Percentiles rank a stretch among this genome's conserved stretches.
phyloP scores from a whole-genome alignment of 2,113 vertebrate species.

The Ictidomys tridecemlineatus region DNA sequence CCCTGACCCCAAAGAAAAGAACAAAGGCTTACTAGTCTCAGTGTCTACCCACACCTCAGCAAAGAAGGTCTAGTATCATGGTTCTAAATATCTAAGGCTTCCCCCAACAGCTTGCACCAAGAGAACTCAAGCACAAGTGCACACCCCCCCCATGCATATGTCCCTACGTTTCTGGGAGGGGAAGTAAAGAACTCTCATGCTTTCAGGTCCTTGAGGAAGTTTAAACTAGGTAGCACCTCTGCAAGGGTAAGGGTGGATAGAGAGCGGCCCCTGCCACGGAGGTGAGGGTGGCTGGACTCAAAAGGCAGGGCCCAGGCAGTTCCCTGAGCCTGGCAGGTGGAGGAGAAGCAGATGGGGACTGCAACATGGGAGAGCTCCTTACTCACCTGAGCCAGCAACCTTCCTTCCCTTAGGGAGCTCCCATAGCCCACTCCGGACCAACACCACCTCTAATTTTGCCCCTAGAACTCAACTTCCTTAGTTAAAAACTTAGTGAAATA shows the following conservation, averaged over 20 bases:
- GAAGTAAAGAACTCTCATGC: not conserved
- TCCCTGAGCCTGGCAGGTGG: not conserved
- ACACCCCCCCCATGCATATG: not conserved
- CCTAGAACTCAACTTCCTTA: not conserved
- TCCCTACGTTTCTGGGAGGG: not conserved
- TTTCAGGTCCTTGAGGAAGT: constrained; percentile 21
- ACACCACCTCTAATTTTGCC: not conserved
- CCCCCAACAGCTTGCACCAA: not conserved
- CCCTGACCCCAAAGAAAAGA: too few species aligned
- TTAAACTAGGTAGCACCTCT: not conserved
- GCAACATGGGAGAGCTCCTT: not conserved
- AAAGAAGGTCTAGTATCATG: not conserved
- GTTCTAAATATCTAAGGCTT: not conserved
- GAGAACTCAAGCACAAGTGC: not conserved
- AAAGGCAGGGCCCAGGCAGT: not conserved
- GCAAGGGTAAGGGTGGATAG: not conserved
- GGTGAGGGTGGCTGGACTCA: not conserved
- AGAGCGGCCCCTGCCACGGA: not conserved
- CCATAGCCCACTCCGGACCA: not conserved
- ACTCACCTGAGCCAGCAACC: not conserved
- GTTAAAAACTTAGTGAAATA: not conserved
- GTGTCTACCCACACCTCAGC: not conserved
- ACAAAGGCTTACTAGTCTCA: not conserved
- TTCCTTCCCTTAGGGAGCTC: not conserved
- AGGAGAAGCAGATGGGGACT: not conserved